Evolutionary conservation across 92 coral and sea anemone species (phyloP).

Genomic region (Pocillopora grandis): DNA sequence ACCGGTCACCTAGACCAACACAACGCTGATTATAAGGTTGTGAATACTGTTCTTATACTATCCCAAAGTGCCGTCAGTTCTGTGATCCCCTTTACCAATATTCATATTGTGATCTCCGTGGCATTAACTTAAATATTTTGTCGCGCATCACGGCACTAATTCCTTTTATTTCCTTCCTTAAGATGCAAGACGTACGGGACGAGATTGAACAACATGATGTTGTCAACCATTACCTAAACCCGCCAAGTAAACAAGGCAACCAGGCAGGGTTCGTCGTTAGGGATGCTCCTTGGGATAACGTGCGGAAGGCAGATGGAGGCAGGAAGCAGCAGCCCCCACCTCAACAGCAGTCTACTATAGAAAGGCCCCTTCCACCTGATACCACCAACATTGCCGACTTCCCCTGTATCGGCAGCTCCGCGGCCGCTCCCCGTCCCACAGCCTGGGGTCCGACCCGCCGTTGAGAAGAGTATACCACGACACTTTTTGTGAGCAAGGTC

Average conservation of each 20-base stretch:
- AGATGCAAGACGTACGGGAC: conserved; percentile 96
- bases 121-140: too few relatives aligned
- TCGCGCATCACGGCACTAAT: not conserved
- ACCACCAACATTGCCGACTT: conserved; percentile 92
- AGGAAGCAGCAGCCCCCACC: conserved; percentile 37
- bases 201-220: conserved; percentile 84
- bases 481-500: not conserved
- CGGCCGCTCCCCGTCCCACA: conserved; percentile 69
- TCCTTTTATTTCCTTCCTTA: not conserved
- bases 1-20: too few relatives aligned
- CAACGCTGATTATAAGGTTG: too few relatives aligned
- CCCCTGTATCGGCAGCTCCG: conserved; percentile 88
- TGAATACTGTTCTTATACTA: too few relatives aligned
- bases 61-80: too few relatives aligned
- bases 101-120: too few relatives aligned
- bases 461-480: not conserved
- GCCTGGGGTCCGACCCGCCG: conserved; percentile 79
- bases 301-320: conserved; percentile 14
- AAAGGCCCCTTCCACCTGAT: conserved; percentile 78
- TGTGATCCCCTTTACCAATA: too few relatives aligned
- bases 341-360: conserved; percentile 31
- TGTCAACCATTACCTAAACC: conserved; percentile 90
- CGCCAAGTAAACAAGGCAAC: conserved; percentile 81
- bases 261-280: conserved; percentile 87
- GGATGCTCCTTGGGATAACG: conserved; percentile 94